Base-by-base conservation (phyloP, 2,888 invertebrate genomes). In the Tridacna gigas region DNA sequence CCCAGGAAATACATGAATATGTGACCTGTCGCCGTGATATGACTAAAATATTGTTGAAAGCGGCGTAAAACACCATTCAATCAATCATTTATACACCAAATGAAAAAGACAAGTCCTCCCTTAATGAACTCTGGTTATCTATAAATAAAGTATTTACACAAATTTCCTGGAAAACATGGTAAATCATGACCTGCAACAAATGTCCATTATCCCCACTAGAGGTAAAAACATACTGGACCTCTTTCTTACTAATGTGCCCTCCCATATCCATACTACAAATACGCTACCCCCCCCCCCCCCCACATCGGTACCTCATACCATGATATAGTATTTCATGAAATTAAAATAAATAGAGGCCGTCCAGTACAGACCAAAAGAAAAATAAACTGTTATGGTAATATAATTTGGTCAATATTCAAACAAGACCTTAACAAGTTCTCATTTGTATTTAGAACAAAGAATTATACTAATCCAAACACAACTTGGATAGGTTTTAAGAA, bases 261-360 rank as follows among this genome's bases (percentile, higher is more conserved):
- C 48, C 1, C 47, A 47, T 20, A 22, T 47, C 13, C 48, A n/a
- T 22, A 22, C 5, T 25, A 48, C 22, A 20, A 73, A 73, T 22
- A 4, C 22, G 5, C 51, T 73, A 51, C 7, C 73, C 73, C 56
- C 56, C 56, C 56, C 56, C 9, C 9, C 7, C 73, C 73, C 56
- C 56, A 2, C 56, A 2, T 56, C 9, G 56, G 56, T 1, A 56
- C 2, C 56, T 56, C 56, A n/a, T 61, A 69, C n/a, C 71, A 71
- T 47, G 61, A 71, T n/a, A 71, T 78, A 20, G 71, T 78, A 13
- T 45, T 22, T 25, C 78, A 78, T 60, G 78, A 78, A 61, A 37
- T 78, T 9, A 56, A 56, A 26, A 77, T 18, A 25, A 77, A 48
- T 37, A 37, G 37, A 37, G 37, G 37, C 37, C 37, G 37, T 7